Base-by-base conservation (phyloP, 2,888 invertebrate genomes). In the Meta bourneti region DNA sequence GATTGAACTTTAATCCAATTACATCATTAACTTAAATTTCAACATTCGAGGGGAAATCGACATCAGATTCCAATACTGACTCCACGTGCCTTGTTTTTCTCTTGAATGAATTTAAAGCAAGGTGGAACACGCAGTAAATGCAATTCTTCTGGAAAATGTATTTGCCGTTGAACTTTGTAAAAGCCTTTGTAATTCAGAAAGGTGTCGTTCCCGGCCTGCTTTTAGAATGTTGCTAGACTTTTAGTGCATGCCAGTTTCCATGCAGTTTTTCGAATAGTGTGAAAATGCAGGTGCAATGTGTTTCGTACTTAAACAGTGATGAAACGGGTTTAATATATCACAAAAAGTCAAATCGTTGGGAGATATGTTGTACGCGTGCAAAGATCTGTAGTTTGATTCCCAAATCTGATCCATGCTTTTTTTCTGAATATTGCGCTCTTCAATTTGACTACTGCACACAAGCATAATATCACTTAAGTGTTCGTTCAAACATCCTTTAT, bases 61-160 rank as follows among this genome's bases (percentile, higher is more conserved):
- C 7, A 6, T 16, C 9, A 9, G 34, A 72, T 11, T 72, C 19
- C 9, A 72, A 72, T 52, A 77, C 49, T 8, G 9, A 19, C 52
- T 49, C 49, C 51, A 49, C 6, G 51, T 13, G 8, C 1, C 51
- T 9, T 77, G 49, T 1, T 34, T 9, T n/a, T 77, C 16, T 51
- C n/a, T 51, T 77, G 49, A n/a, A 19, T 51, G 77, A 77, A 52
- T 77, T 51, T n/a, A 51, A n/a, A 77, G 52, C n/a, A n/a, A 77
- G 52, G 19, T 51, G 77, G n/a, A 51, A 51, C 77, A 52, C 51
- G 52, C 19, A 77, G 77, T 77, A 77, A 77, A 77, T 77, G 77
- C 77, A 77, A 77, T 51, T 49, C 77, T 77, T 77, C 77, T 77
- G 77, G 77, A 77, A 77, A 77, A 77, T 77, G 77, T 77, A 77